Percentiles rank a stretch among this genome's conserved stretches.
Conservation (phyloP, 2,888 invertebrate genomes). For the Sphaerophoria taeniata region DNA sequence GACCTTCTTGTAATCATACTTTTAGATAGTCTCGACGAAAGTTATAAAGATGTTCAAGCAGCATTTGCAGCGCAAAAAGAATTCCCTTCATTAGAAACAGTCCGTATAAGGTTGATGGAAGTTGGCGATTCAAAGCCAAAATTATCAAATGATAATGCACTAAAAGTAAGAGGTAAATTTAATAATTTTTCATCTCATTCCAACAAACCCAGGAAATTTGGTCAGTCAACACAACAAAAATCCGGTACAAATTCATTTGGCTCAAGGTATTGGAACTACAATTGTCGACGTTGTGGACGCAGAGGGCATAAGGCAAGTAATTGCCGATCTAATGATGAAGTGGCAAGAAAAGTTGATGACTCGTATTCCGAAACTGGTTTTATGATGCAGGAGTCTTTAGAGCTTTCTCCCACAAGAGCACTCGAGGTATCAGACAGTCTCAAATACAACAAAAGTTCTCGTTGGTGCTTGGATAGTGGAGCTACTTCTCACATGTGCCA, state of each 20-base stretch:
- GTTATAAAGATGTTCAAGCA: not conserved
- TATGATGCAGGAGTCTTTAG: slow-evolving; percentile 15
- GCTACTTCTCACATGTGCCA: slow-evolving; percentile 13
- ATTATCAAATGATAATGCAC: slow-evolving; percentile 11
- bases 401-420: not conserved
- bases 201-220: not conserved
- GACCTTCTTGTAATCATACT: not conserved
- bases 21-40: slow-evolving; percentile 5
- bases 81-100: not conserved
- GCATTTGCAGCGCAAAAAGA: slow-evolving; percentile 7
- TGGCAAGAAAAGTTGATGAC: not conserved
- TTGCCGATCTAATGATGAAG: too few species aligned
- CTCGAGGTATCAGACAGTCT: not conserved
- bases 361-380: slow-evolving; percentile 13
- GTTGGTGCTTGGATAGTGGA: slow-evolving; percentile 17
- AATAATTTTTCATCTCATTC: not conserved
- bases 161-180: slow-evolving; percentile 8
- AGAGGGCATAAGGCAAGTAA: slow-evolving; percentile 10
- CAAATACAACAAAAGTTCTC: not conserved
- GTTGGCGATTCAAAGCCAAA: slow-evolving; percentile 16
- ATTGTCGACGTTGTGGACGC: slow-evolving; percentile 1
- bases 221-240: not conserved
- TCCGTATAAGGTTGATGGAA: slow-evolving; percentile 18
- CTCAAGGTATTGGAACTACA: too few species aligned
- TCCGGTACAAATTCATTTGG: slow-evolving; percentile 1